phyloP scores from a whole-genome alignment of 1,140 invertebrate species.

The Drosophila sucinea region DNA sequence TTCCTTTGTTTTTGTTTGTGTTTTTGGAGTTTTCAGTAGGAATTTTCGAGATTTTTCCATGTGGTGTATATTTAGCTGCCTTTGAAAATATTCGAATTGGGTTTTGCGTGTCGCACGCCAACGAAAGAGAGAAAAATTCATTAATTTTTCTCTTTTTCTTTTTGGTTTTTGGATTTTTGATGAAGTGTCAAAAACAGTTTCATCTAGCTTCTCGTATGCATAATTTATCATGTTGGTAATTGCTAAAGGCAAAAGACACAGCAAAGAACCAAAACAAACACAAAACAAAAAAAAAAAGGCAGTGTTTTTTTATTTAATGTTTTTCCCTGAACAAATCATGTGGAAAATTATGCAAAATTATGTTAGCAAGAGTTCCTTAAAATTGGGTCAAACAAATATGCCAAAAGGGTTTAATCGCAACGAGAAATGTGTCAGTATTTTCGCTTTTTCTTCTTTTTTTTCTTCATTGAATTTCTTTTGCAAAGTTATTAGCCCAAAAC shows the following conservation, averaged over 20 bases:
- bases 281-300: background rate
- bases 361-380: conserved; percentile 5
- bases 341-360: conserved; percentile 68
- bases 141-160: conserved; percentile 25
- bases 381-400: conserved; percentile 44
- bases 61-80: conserved; percentile 51
- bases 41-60: conserved; percentile 40
- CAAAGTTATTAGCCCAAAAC: background rate
- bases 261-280: background rate
- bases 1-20: conserved; percentile 50
- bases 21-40: background rate
- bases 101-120: conserved; percentile 72
- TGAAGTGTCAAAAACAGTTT: conserved; percentile 70
- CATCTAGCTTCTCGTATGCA: conserved; percentile 47
- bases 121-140: conserved; percentile 31
- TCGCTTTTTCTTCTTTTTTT: background rate
- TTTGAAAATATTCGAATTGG: conserved; percentile 50
- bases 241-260: conserved; percentile 22
- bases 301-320: conserved; percentile 31
- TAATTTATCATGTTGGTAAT: conserved; percentile 65
- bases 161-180: conserved; percentile 14
- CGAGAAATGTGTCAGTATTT: conserved; percentile 11
- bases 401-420: conserved; percentile 5
- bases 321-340: conserved; percentile 67
- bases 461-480: background rate